Conservation (phyloP, 2,888 invertebrate species). For the Coenonympha glycerion region DNA sequence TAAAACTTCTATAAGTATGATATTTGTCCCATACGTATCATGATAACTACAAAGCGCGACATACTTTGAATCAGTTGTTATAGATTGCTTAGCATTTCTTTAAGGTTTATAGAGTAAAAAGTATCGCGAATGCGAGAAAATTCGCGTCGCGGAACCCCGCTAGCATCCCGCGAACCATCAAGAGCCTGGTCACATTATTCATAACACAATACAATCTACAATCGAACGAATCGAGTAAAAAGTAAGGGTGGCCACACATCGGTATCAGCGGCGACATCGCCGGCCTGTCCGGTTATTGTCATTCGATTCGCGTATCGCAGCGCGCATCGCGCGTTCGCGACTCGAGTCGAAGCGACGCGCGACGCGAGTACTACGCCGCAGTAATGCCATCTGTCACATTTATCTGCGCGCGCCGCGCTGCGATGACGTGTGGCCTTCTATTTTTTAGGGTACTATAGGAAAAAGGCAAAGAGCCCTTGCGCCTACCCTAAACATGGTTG, state of each 20-base stretch:
- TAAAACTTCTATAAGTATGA: too few species aligned
- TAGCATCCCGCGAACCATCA: neutral
- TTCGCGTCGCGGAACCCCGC: too few species aligned
- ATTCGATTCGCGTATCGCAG: slow-evolving; percentile 49
- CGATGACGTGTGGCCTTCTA: slow-evolving; percentile 13
- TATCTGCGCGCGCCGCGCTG: slow-evolving; percentile 24
- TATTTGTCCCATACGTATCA: too few species aligned
- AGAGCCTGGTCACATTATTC: slow-evolving; percentile 34
- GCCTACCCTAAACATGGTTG: too few species aligned
- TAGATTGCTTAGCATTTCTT: too few species aligned
- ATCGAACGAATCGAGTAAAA: slow-evolving; percentile 67
- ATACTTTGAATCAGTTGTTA: too few species aligned
- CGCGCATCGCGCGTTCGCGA: slow-evolving; percentile 49
- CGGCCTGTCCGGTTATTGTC: slow-evolving; percentile 61
- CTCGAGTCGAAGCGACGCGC: slow-evolving; percentile 44
- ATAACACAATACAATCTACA: slow-evolving; percentile 72
- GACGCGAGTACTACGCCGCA: slow-evolving; percentile 34
- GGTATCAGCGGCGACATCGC: slow-evolving; percentile 51
- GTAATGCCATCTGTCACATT: slow-evolving; percentile 57
- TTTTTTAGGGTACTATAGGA: neutral
- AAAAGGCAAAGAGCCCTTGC: too few species aligned
- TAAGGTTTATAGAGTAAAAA: too few species aligned
- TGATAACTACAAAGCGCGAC: too few species aligned
- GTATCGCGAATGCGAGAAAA: too few species aligned
- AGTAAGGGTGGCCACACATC: slow-evolving; percentile 65